phyloP scores from a whole-genome alignment of 1,140 invertebrate genomes.

The Chymomyza costata region DNA sequence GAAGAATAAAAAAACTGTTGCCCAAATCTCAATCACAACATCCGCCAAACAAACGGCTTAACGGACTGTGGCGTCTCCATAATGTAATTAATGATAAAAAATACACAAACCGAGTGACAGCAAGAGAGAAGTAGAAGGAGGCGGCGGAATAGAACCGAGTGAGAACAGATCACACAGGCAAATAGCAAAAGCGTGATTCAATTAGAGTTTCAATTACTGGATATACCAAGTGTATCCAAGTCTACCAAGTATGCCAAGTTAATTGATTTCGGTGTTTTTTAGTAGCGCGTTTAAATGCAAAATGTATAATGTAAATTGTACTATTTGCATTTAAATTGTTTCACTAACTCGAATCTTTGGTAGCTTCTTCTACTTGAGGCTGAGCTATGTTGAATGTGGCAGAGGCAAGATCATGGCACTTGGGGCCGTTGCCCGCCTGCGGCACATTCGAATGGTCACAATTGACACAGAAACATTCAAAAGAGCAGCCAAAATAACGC shows the following conservation, averaged over 20 bases:
- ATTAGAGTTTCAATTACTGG: constrained; percentile 55
- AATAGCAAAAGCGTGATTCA: constrained; percentile 64
- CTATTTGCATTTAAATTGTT: constrained; percentile 67
- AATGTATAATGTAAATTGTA: too few relatives aligned
- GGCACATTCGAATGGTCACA: constrained; percentile 39
- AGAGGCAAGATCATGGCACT: constrained; percentile 20
- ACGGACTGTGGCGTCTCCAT: neutral
- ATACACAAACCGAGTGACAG: too few relatives aligned
- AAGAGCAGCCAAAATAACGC: constrained; percentile 42
- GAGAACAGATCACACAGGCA: constrained; percentile 10
- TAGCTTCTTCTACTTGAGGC: too few relatives aligned
- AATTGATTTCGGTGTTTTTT: constrained; percentile 50
- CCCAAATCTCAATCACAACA: constrained; percentile 47
- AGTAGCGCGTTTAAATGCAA: constrained; percentile 11
- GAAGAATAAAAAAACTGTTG: neutral
- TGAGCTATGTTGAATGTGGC: too few relatives aligned
- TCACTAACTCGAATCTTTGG: too few relatives aligned
- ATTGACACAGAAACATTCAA: constrained; percentile 62
- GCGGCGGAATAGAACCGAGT: constrained; percentile 25
- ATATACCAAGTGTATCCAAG: constrained; percentile 31
- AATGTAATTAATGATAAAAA: constrained; percentile 60
- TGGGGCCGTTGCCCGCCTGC: constrained; percentile 18
- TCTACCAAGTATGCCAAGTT: constrained; percentile 36
- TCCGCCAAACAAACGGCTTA: constrained; percentile 32
- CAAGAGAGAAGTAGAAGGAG: too few relatives aligned